Conservation (phyloP, 2,113 vertebrate genomes). For the Megaceryle maxima region DNA sequence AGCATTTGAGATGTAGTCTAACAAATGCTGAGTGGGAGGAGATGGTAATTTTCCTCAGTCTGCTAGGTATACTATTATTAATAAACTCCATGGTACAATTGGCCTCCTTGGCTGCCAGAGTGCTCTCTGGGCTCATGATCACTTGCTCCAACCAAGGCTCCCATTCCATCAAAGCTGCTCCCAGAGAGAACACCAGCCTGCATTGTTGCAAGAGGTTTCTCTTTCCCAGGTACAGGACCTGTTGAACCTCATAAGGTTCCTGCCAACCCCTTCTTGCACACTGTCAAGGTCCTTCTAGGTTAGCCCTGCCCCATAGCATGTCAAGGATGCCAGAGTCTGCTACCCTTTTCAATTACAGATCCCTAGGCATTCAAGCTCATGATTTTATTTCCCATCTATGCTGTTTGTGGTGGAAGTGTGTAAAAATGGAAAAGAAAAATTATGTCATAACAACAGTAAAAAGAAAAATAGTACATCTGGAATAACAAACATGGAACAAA, state of each 20-base stretch:
- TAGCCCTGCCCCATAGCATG: fast-evolving
- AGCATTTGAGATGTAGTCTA: not conserved
- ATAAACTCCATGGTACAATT: not conserved
- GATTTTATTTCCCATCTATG: not conserved
- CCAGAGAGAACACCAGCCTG: not conserved
- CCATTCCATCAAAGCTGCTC: not conserved
- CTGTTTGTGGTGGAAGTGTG: not conserved
- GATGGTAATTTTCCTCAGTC: not conserved
- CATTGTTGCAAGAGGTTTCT: not conserved
- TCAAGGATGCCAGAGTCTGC: not conserved
- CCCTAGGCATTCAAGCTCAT: not conserved
- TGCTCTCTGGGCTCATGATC: not conserved
- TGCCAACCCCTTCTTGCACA: not conserved
- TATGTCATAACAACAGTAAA: not conserved
- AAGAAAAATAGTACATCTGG: not conserved
- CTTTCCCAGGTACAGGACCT: not conserved
- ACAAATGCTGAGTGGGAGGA: not conserved
- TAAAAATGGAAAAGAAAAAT: not conserved
- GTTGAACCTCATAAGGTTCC: not conserved
- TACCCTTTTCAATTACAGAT: not conserved
- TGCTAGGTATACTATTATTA: not conserved
- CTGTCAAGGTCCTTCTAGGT: not conserved
- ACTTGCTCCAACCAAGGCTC: not conserved
- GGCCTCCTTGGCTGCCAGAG: not conserved
- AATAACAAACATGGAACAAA: not conserved